Percentiles rank a stretch among this genome's conserved stretches.
Conservation (phyloP, 2,888 invertebrate genomes). For the Smittia aterrima region DNA sequence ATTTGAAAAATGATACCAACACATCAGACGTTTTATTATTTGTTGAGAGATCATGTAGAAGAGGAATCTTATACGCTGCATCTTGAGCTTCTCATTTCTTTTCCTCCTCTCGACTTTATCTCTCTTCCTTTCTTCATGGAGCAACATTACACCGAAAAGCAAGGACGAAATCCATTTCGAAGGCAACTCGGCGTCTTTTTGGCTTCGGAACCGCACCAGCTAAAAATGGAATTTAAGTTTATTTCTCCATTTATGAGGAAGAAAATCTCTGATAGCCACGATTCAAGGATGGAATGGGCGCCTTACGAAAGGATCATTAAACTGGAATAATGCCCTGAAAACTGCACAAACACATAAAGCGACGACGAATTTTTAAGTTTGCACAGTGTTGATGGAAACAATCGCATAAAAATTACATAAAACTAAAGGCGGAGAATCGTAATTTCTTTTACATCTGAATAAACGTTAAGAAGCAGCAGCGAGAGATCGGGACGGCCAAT, state of each 20-base stretch:
- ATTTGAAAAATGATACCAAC: slow-evolving; percentile 37
- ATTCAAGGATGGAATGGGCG: not conserved
- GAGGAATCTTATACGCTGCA: no score
- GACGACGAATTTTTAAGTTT: not conserved
- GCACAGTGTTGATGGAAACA: not conserved
- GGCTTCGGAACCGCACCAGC: not conserved
- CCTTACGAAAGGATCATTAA: slow-evolving; percentile 22
- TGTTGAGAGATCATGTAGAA: slow-evolving; percentile 24
- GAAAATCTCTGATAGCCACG: not conserved
- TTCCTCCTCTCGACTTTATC: not conserved
- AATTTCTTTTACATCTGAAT: slow-evolving; percentile 36
- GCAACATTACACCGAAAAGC: not conserved
- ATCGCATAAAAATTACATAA: slow-evolving; percentile 39
- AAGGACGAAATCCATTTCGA: not conserved
- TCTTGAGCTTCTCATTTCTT: no score
- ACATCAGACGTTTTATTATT: slow-evolving; percentile 22
- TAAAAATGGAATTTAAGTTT: not conserved
- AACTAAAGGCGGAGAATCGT: slow-evolving; percentile 12
- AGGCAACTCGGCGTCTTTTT: not conserved
- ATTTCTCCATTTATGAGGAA: not conserved
- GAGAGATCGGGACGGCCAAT: no score
- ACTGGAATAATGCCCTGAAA: slow-evolving; percentile 21
- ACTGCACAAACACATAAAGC: not conserved
- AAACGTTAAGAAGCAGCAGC: no score
- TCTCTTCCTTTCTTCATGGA: not conserved